phyloP scores from a whole-genome alignment of 1,140 invertebrate genomes.

The Popillia japonica region DNA sequence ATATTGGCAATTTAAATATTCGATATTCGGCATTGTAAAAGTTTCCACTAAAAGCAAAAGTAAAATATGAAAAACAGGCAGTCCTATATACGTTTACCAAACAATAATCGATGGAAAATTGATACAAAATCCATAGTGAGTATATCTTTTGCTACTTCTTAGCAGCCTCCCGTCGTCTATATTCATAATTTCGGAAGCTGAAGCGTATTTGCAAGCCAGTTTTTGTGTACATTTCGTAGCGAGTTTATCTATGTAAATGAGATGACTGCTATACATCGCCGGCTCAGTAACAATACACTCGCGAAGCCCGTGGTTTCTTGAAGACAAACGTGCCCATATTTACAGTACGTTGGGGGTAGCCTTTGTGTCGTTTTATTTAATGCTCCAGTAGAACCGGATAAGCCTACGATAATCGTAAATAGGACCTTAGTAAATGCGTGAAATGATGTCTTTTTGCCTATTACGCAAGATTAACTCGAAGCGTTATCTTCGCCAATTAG shows the following conservation, averaged over 20 bases:
- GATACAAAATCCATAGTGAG: too few species aligned
- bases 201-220: not conserved
- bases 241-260: conserved; percentile 11
- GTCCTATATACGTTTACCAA: too few species aligned
- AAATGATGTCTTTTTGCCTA: conserved; percentile 15
- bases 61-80: too few species aligned
- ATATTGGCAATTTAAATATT: too few species aligned
- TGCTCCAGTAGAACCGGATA: not conserved
- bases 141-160: too few species aligned
- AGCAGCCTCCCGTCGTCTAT: not conserved
- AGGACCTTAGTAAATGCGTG: not conserved
- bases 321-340: conserved; percentile 6
- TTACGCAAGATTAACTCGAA: conserved; percentile 1
- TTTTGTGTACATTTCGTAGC: not conserved
- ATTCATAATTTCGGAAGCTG: not conserved
- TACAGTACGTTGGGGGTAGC: conserved; percentile 3
- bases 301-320: not conserved
- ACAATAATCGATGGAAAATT: too few species aligned
- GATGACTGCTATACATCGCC: not conserved
- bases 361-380: conserved; percentile 15
- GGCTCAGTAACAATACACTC: not conserved
- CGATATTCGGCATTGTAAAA: too few species aligned
- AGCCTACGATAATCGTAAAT: conserved; percentile 15
- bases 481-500: conserved; percentile 17
- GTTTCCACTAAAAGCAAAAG: too few species aligned